Base-by-base conservation (phyloP, 2,888 invertebrate species). In the Sesia apiformis region DNA sequence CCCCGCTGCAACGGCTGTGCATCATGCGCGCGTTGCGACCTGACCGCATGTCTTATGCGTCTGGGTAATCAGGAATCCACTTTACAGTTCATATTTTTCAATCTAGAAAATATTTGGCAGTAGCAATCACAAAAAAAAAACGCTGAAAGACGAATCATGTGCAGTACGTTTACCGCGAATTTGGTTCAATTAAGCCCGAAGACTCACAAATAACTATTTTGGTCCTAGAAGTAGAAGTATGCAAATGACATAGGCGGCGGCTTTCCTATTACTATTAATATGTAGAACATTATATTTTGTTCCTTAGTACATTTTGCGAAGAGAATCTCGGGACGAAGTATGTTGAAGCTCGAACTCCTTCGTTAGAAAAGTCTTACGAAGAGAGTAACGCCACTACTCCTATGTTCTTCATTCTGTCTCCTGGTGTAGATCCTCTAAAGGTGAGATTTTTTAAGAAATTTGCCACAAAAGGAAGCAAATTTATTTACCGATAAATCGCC, bases 41-140 rank as follows among this genome's bases (percentile, higher is more conserved):
- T 0, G 98, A 98, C 82, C 91, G 98, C 63, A 98, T 98, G 97
- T 96, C 97, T 0, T 97, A 98, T 70, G 98, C 97, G 7, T 92
- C 97, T 52, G 85, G 85, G 94, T 94, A 65, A 59, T 39, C 1
- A 40, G 51, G 6, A 39, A 53, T 4, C 46, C 46, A 4, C 43
- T 43, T 23, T 23, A 23, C 23, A 23, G 23, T 23, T 23, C 23
- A 23, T 23, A 23, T 40, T 2, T 49, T 5, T n/a, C 5, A 8
- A 5, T n/a, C 3, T 3, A 49, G 8, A 8, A n/a, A 8, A 49
- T 49, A 39, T 5, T 7, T 1, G 3, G 5, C n/a, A 51, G 38
- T 5, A 51, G 3, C 39, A 5, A 51, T 5, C 38, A 8, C 49
- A 7, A 42, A 2, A 7, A 42, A 23, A 2, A 23, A 23, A 23